Conservation (phyloP, 2,113 vertebrate genomes). For the Chiloscyllium plagiosum region DNA sequence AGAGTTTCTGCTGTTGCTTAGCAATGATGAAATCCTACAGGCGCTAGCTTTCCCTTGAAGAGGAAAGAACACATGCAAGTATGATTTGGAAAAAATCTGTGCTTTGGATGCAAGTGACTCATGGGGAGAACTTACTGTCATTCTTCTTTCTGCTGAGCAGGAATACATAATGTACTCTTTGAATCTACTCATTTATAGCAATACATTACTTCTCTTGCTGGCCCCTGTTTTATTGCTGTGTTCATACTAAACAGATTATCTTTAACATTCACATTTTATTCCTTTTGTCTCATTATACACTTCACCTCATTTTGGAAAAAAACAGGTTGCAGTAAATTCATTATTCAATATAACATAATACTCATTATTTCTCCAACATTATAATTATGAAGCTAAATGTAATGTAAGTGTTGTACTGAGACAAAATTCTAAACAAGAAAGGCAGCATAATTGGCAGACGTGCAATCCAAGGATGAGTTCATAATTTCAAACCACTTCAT, state of each 20-base stretch:
- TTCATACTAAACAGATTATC: not conserved
- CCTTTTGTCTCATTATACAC: not conserved
- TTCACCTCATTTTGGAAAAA: constrained; percentile 4
- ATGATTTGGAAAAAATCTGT: constrained; percentile 4
- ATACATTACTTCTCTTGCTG: not conserved
- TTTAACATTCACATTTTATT: not conserved
- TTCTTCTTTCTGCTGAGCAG: not conserved
- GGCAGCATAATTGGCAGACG: not conserved
- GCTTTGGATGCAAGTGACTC: not conserved
- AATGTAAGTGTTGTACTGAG: not conserved
- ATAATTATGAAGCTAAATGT: not conserved
- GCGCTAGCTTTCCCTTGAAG: not conserved
- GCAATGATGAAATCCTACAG: not conserved
- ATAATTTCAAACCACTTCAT: constrained; percentile 17
- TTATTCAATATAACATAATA: not conserved
- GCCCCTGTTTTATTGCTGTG: not conserved
- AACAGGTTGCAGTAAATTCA: not conserved
- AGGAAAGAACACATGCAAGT: not conserved
- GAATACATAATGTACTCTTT: not conserved
- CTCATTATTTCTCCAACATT: not conserved
- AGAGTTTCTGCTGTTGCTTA: not conserved
- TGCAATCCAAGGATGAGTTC: not conserved
- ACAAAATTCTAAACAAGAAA: not conserved
- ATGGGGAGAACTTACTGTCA: not conserved
- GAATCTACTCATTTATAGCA: not conserved